Conservation (phyloP, 2,888 invertebrate species). For the Rotaria macrura region DNA sequence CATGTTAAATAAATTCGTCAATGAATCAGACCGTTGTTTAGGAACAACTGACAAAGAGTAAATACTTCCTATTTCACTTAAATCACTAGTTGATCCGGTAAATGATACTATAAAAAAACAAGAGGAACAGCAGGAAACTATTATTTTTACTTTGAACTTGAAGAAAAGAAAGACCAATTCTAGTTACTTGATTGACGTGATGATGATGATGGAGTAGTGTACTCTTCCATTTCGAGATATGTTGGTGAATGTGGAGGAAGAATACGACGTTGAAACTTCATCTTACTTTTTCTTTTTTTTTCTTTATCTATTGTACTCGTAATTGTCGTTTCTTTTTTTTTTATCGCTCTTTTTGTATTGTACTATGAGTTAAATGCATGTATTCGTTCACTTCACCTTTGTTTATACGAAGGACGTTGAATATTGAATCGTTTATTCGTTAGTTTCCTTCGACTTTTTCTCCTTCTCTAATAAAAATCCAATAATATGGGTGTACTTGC, state of each 20-base stretch:
- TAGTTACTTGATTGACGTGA: background rate
- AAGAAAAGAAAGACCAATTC: background rate
- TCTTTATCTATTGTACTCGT: background rate
- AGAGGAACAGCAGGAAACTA: background rate
- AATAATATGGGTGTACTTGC: background rate
- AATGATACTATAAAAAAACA: background rate
- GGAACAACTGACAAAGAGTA: background rate
- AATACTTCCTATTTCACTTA: background rate
- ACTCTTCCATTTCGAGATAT: constrained; percentile 17
- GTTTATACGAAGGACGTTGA: background rate
- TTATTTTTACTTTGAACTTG: background rate
- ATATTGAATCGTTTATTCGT: background rate
- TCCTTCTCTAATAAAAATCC: background rate
- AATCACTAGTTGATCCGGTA: constrained; percentile 1
- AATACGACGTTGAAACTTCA: constrained; percentile 22
- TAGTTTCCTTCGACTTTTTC: background rate
- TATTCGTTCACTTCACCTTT: background rate
- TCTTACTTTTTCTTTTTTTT: background rate
- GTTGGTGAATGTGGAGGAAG: constrained; percentile 17
- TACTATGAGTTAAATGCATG: background rate
- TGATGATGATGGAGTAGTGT: background rate
- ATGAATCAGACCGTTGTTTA: background rate
- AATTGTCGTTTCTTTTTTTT: background rate
- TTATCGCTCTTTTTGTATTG: background rate
- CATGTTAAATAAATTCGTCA: constrained; percentile 10